Percentiles rank a stretch among this genome's conserved stretches.
Conservation (phyloP, 2,113 vertebrate genomes). For the Peromyscus polionotus region DNA sequence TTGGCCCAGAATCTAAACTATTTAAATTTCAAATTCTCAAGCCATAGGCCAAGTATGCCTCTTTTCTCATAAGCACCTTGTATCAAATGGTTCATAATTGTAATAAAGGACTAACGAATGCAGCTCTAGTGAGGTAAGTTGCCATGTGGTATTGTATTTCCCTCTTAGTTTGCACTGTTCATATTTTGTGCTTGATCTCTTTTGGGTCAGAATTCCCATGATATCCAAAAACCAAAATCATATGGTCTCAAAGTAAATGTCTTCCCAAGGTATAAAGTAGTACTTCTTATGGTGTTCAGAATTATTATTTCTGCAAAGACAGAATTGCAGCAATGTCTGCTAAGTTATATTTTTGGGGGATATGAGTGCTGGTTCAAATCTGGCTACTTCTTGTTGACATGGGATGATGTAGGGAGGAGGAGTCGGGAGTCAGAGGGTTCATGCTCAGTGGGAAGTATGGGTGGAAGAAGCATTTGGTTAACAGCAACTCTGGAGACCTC, state of each 20-base stretch:
- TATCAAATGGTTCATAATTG: neutral
- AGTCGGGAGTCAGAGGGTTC: too few relatives aligned
- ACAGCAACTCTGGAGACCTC: too few relatives aligned
- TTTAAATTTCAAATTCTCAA: neutral
- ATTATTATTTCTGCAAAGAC: slow-evolving; percentile 58
- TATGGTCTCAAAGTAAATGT: neutral
- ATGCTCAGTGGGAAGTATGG: too few relatives aligned
- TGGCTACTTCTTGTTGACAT: neutral
- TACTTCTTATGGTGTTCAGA: slow-evolving; percentile 16
- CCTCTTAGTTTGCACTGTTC: neutral
- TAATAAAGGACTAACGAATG: neutral
- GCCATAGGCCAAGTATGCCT: neutral
- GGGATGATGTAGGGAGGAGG: too few relatives aligned
- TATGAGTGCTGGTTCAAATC: neutral
- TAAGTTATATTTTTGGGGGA: neutral
- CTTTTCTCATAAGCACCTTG: neutral
- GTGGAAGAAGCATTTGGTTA: too few relatives aligned
- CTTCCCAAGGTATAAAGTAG: neutral
- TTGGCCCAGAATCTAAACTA: neutral
- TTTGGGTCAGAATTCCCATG: slow-evolving; percentile 37
- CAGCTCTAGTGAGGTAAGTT: slow-evolving; percentile 17
- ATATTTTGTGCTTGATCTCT: neutral
- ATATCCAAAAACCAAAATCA: slow-evolving; percentile 46
- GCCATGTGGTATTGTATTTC: neutral
- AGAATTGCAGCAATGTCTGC: slow-evolving; percentile 9